phyloP scores from a whole-genome alignment of 2,113 vertebrate species.

The Onychorhynchus coronatus region DNA sequence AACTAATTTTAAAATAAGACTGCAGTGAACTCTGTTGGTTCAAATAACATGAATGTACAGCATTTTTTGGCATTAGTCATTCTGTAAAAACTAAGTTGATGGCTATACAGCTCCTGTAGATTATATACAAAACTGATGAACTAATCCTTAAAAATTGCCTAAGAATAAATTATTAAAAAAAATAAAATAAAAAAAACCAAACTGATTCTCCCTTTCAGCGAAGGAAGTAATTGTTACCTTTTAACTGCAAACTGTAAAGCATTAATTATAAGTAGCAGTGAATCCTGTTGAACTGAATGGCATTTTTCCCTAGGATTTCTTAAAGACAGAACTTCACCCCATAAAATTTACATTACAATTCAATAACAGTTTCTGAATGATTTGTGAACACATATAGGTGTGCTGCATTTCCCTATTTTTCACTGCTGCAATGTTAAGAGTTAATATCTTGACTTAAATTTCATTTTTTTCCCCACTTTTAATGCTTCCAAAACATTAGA shows the following conservation, averaged over 20 bases:
- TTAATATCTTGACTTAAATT: neutral
- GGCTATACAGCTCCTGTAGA: neutral
- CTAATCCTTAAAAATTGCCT: neutral
- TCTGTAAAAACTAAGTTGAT: neutral
- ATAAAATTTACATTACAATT: neutral
- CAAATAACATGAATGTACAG: neutral
- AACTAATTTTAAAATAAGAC: neutral
- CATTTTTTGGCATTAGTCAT: neutral
- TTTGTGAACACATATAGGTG: neutral
- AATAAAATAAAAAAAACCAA: rapidly evolving
- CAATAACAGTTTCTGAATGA: neutral
- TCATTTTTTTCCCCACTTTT: neutral
- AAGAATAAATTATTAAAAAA: neutral
- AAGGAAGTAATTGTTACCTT: neutral
- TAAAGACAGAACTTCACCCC: neutral
- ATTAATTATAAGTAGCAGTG: neutral
- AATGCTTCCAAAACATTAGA: neutral
- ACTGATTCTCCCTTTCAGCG: neutral
- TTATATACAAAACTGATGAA: neutral
- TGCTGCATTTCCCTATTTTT: neutral
- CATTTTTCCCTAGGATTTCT: neutral
- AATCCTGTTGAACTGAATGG: neutral
- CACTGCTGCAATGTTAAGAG: neutral
- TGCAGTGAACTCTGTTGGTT: neutral
- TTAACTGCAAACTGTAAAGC: neutral